Conservation (phyloP, 2,113 vertebrate species). For the Heliornis fulica region DNA sequence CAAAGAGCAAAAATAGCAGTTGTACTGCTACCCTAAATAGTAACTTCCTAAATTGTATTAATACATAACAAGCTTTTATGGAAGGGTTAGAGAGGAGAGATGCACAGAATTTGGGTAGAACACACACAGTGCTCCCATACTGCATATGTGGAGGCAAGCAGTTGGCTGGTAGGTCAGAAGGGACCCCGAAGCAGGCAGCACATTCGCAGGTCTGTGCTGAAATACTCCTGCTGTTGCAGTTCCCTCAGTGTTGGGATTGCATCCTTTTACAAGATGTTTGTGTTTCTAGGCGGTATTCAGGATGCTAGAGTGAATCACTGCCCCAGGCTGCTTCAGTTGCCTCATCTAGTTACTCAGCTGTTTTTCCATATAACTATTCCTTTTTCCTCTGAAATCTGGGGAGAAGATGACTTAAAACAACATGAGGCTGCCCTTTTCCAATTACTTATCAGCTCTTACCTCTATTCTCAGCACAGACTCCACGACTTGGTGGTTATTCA, state of each 20-base stretch:
- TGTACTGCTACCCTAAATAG: background rate
- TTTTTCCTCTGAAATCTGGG: background rate
- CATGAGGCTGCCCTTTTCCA: background rate
- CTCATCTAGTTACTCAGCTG: background rate
- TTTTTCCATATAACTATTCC: background rate
- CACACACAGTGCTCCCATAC: background rate
- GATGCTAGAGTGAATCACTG: background rate
- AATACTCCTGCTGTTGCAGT: background rate
- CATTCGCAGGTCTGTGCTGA: background rate
- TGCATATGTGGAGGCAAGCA: accelerated
- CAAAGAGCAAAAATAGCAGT: background rate
- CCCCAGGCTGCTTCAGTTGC: background rate
- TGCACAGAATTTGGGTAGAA: background rate
- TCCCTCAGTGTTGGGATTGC: background rate
- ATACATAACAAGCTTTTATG: background rate
- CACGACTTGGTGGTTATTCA: background rate
- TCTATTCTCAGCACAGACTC: background rate
- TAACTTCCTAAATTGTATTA: background rate
- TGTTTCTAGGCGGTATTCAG: background rate
- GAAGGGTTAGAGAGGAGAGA: background rate
- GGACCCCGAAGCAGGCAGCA: background rate
- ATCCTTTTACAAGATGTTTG: background rate
- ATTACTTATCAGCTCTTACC: background rate
- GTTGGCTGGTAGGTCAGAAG: background rate
- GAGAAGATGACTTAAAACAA: background rate